phyloP scores from a whole-genome alignment of 2,113 vertebrate species.

The Sula dactylatra region DNA sequence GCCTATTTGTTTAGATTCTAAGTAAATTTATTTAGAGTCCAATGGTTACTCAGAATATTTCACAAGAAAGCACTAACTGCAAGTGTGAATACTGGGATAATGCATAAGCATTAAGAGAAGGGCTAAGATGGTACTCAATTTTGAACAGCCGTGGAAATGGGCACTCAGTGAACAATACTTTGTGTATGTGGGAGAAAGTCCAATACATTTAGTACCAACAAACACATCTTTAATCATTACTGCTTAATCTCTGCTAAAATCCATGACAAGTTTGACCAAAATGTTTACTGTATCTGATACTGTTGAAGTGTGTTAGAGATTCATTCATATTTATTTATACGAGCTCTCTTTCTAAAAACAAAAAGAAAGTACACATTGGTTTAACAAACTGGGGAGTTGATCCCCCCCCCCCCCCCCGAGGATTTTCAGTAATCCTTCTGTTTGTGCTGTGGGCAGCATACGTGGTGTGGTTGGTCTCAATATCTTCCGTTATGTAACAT shows the following conservation, averaged over 20 bases:
- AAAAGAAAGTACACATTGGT: background rate
- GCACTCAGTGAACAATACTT: background rate
- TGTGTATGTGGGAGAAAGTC: background rate
- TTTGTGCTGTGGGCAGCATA: background rate
- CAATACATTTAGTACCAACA: background rate
- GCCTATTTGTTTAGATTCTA: background rate
- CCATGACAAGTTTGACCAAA: background rate
- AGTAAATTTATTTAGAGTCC: background rate
- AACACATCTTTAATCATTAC: background rate
- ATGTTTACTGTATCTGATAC: background rate
- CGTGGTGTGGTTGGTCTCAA: background rate
- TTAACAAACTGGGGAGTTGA: background rate
- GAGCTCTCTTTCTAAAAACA: background rate
- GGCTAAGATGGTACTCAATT: background rate
- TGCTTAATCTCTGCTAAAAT: conserved; percentile 9
- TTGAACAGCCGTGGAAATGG: background rate
- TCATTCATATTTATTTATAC: background rate
- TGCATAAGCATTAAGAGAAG: background rate
- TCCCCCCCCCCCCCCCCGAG: too few species aligned
- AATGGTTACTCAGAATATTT: background rate
- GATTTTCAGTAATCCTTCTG: conserved; percentile 54
- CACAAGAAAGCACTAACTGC: background rate
- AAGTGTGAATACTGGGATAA: background rate
- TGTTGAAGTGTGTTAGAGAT: background rate
- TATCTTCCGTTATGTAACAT: conserved; percentile 40